Conservation (phyloP, 2,888 invertebrate genomes). For the Oasisia sp. region DNA sequence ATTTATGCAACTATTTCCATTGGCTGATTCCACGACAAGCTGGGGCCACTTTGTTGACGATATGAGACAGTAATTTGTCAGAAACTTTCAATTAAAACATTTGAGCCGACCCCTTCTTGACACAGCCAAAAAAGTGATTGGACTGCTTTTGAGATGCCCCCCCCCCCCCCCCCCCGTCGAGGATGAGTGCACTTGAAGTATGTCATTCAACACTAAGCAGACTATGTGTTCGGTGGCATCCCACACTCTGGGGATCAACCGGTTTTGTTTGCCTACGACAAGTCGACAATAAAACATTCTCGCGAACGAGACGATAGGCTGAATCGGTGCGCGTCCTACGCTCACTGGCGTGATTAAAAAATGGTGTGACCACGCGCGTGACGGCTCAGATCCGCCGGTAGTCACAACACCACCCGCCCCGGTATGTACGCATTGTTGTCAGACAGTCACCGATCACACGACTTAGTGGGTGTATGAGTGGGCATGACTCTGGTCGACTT, state of each 20-base stretch:
- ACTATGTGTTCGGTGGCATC: background rate
- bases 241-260: background rate
- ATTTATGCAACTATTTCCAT: background rate
- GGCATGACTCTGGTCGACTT: background rate
- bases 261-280: background rate
- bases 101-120: background rate
- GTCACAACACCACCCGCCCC: background rate
- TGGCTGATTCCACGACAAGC: background rate
- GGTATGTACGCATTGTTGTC: background rate
- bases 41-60: background rate
- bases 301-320: background rate
- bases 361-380: background rate
- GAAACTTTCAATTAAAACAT: background rate
- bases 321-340: background rate
- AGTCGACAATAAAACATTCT: background rate
- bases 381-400: background rate
- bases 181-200: background rate
- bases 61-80: background rate
- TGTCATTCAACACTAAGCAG: slow-evolving; percentile 2
- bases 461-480: slow-evolving; percentile 8
- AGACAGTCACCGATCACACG: background rate
- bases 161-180: too few species aligned
- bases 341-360: background rate
- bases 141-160: background rate
- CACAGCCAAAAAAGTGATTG: background rate